Evolutionary conservation across 2,113 vertebrate genomes (phyloP).

Genomic region (Caranx melampygus): DNA sequence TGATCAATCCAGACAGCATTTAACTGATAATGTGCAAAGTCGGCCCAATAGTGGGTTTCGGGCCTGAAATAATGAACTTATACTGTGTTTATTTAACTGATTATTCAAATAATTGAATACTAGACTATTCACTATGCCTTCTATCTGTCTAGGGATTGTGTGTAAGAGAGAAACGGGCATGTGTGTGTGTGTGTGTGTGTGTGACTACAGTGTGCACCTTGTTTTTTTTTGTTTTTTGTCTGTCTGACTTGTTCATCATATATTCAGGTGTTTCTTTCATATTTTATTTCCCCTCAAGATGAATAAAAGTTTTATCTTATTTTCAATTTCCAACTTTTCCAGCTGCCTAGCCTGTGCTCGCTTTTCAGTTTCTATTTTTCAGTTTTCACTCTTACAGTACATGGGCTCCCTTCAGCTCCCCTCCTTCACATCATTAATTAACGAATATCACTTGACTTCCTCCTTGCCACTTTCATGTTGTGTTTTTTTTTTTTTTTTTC

Average conservation of each 20-base stretch:
- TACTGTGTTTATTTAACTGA: too few relatives aligned
- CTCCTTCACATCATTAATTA: not conserved
- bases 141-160: not conserved
- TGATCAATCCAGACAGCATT: too few relatives aligned
- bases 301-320: slow-evolving; percentile 11
- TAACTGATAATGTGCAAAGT: too few relatives aligned
- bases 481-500: slow-evolving; percentile 12
- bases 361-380: not conserved
- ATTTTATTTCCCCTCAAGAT: slow-evolving; percentile 21
- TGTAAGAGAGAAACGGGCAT: not conserved
- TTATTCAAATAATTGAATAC: too few relatives aligned
- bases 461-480: not conserved
- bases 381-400: not conserved
- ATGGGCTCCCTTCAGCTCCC: not conserved
- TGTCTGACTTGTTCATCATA: not conserved
- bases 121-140: not conserved
- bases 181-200: slow-evolving; percentile 73
- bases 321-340: slow-evolving; percentile 17
- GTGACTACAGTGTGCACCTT: not conserved
- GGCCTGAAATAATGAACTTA: too few relatives aligned
- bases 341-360: not conserved
- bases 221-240: not conserved
- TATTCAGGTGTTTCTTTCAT: slow-evolving; percentile 9
- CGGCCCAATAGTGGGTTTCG: not conserved
- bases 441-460: not conserved